Evolutionary conservation across 2,888 invertebrate genomes (phyloP).

Genomic region (Ametastegia equiseti): DNA sequence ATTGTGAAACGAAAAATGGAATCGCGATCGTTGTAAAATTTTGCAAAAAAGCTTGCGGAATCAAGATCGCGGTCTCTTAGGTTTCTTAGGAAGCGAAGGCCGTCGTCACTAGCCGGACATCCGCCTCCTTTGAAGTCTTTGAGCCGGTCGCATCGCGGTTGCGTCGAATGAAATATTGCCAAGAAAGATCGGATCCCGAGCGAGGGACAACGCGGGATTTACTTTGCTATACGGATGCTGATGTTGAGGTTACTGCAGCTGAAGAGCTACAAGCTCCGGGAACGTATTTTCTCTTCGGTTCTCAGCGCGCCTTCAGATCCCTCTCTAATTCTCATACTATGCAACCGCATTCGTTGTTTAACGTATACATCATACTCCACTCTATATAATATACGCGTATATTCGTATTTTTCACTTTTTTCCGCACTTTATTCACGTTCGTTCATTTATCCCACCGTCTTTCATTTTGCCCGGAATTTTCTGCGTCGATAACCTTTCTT

Average conservation of each 20-base stretch:
- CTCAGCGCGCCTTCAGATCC: conserved; percentile 1
- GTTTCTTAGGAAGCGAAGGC: background rate
- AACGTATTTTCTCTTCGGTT: conserved; percentile 39
- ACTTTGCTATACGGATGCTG: too few species aligned
- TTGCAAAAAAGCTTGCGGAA: background rate
- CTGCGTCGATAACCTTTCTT: too few species aligned
- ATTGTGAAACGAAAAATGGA: too few species aligned
- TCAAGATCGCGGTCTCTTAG: background rate
- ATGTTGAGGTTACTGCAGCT: too few species aligned
- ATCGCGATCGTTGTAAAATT: too few species aligned
- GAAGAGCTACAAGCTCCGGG: conserved; percentile 9
- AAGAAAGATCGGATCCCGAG: conserved; percentile 48
- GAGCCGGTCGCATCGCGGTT: conserved; percentile 65
- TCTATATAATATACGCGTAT: background rate
- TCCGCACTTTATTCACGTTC: too few species aligned
- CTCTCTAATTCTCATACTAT: conserved; percentile 29
- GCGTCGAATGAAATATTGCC: conserved; percentile 72
- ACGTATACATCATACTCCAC: too few species aligned
- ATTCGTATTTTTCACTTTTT: background rate
- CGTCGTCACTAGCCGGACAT: conserved; percentile 66
- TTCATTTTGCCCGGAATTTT: too few species aligned
- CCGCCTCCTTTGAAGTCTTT: conserved; percentile 71
- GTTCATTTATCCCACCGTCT: too few species aligned
- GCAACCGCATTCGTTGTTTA: background rate
- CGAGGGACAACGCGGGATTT: conserved; percentile 18